A percentile compares a stretch with the other conserved stretches of the same genome.
These are phyloP conservation scores for Copidosoma aretas DNA, from an alignment of 2,888 invertebrate genomes.

Conservation along the genomic window DNA sequence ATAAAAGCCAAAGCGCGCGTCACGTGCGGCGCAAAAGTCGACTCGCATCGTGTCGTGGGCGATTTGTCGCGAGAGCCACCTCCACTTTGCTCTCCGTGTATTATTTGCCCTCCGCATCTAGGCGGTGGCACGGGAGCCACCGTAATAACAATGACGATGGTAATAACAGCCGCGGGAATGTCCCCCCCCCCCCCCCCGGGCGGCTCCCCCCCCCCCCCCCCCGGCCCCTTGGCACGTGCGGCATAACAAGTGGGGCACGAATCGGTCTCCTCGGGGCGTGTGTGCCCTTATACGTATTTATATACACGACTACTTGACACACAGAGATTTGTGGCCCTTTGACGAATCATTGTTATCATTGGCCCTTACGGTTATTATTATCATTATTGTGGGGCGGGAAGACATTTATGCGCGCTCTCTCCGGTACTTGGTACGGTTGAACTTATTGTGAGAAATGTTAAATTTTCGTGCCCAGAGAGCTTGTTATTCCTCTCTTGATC, in stretches of 20 bases:
- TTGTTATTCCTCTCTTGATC: too few relatives aligned
- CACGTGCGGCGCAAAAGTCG: constrained; percentile 44
- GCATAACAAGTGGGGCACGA: too few relatives aligned
- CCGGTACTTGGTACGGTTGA: constrained; percentile 16
- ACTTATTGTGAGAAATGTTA: constrained; percentile 33
- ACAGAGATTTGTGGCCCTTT: constrained; percentile 37
- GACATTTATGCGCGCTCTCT: background rate
- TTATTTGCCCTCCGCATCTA: constrained; percentile 9
- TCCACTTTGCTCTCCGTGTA: constrained; percentile 28
- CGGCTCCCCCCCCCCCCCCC: background rate
- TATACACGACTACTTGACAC: constrained; percentile 8
- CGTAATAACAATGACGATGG: background rate
- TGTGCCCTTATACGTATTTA: constrained; percentile 17
- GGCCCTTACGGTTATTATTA: constrained; percentile 25
- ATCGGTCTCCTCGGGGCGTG: background rate
- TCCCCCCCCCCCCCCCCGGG: background rate
- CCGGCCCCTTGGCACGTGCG: background rate
- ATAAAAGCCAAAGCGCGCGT: too few relatives aligned
- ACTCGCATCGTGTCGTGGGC: constrained; percentile 43
- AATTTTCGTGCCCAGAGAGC: constrained; percentile 37
- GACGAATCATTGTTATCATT: constrained; percentile 37
- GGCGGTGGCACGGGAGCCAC: background rate
- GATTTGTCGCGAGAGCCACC: constrained; percentile 50
- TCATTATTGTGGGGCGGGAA: too few relatives aligned
- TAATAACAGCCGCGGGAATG: background rate